Base-by-base conservation (phyloP, 2,113 vertebrate species). In the Acinonyx jubatus region DNA sequence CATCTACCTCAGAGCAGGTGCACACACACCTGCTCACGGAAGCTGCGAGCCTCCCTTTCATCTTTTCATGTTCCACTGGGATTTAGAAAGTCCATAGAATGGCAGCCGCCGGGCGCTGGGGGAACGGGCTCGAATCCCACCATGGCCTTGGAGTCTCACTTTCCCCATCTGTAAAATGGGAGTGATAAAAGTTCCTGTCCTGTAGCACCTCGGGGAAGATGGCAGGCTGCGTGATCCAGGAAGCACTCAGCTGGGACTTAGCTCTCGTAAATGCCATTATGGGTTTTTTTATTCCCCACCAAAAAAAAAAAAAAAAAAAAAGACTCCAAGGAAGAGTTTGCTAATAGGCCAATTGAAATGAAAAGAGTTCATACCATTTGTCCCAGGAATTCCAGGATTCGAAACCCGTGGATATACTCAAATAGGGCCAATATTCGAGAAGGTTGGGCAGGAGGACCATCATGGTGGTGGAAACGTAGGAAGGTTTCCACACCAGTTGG, bases 271-370 rank as follows among this genome's bases (percentile, higher is more conserved):
- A 83, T 66, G 52, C 27, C 38, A 38, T 23, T 29, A 29, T 16
- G 45, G 45, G 12, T 21, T 50, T 48, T 69, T 76, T 61, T 63
- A 50, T 33, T 71, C 18, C 65, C 36, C 15, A 29, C 19, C 25
- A 65, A 87, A 78, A 66, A 45, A 45, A 65, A 87, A 78, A 66
- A 65, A 87, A 78, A 66, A 65, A 87, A 78, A 66, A 95, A 84
- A 82, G 31, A 25, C 19, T 85, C 83, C 33, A 36, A 78, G 29
- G 80, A 69, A 91, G 91, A 55, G 11, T 18, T 16, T 79, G 38
- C 4, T 66, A 74, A 73, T 4, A 84, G 23, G 2, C 33, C 81
- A 33, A 14, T 36, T 41, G 12, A 85, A 63, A 69, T 16, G 45
- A 15, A n/a, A 89, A 91, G 66, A 71, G 19, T 80, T 52, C 21